phyloP scores from a whole-genome alignment of 2,797 vertebrate species.

The Pantherophis vulpinus region DNA sequence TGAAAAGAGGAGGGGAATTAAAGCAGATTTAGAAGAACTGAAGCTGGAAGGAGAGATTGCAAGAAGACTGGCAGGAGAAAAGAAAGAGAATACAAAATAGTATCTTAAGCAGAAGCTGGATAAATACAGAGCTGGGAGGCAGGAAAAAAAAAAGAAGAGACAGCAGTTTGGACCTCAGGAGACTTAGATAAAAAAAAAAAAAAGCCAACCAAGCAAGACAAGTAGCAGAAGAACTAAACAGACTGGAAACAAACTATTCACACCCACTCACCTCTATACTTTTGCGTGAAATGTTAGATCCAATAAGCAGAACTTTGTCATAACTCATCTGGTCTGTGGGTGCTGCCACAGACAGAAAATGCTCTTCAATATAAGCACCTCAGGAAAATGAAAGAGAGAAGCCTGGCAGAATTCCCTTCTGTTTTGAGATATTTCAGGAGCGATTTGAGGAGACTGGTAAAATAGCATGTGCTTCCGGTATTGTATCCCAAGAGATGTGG shows the following conservation, averaged over 20 bases:
- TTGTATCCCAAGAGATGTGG: neutral
- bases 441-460: neutral
- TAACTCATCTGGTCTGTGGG: neutral
- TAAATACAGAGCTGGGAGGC: neutral
- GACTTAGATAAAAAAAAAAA: neutral
- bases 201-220: neutral
- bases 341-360: too few species aligned
- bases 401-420: neutral
- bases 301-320: neutral
- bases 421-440: neutral
- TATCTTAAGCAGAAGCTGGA: neutral
- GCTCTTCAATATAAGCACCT: neutral
- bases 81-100: neutral
- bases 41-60: neutral
- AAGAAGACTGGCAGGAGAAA: neutral
- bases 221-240: neutral
- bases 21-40: neutral
- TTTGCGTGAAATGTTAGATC: neutral
- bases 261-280: neutral
- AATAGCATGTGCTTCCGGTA: neutral
- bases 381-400: neutral
- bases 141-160: neutral
- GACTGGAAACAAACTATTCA: neutral
- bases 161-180: neutral
- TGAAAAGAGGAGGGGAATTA: neutral